phyloP scores from a whole-genome alignment of 2,888 invertebrate genomes.

The Spodoptera littoralis region DNA sequence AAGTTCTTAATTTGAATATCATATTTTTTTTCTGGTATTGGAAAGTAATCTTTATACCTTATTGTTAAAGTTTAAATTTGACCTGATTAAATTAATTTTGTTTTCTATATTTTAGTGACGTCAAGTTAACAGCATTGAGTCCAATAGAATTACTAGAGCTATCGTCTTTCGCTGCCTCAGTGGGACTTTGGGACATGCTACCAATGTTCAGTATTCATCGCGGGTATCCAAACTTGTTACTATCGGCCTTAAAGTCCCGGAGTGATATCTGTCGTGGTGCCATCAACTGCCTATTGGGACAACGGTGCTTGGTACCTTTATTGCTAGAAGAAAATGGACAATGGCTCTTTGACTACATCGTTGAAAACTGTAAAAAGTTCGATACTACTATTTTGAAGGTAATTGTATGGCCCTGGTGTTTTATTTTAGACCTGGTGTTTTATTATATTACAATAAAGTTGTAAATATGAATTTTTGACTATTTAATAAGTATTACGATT shows the following conservation, averaged over 20 bases:
- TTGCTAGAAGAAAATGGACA: conserved; percentile 82
- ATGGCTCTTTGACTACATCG: conserved; percentile 86
- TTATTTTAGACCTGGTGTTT: too few relatives aligned
- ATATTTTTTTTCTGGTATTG: not conserved
- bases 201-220: conserved; percentile 79
- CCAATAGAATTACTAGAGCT: conserved; percentile 74
- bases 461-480: too few relatives aligned
- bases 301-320: conserved; percentile 75
- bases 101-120: conserved; percentile 66
- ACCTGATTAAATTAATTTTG: not conserved
- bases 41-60: not conserved
- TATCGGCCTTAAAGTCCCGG: conserved; percentile 71
- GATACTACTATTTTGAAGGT: conserved; percentile 89
- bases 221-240: conserved; percentile 74
- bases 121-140: conserved; percentile 73
- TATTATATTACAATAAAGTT: too few relatives aligned
- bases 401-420: conserved; percentile 22
- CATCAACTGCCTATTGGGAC: conserved; percentile 69
- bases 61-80: not conserved
- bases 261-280: conserved; percentile 78
- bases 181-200: conserved; percentile 85
- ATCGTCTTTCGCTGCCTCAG: conserved; percentile 73
- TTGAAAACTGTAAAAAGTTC: conserved; percentile 84
- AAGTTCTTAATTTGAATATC: conserved; percentile 50
- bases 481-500: too few relatives aligned